phyloP scores from a whole-genome alignment of 2,113 vertebrate species.

The Urocolius indicus region DNA sequence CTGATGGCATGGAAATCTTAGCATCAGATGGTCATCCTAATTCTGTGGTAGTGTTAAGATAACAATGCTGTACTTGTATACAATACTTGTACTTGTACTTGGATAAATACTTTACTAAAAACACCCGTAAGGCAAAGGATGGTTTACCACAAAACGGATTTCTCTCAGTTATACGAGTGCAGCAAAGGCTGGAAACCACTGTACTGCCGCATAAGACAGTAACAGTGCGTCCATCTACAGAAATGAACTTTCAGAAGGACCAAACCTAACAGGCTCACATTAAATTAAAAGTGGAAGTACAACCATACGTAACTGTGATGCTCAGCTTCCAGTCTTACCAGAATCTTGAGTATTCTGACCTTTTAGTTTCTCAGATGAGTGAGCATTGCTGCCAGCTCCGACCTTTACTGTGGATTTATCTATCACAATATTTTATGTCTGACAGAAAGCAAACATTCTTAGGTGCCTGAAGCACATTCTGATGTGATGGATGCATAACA shows the following conservation, averaged over 20 bases:
- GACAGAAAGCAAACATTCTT: slow-evolving; percentile 39
- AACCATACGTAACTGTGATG: neutral
- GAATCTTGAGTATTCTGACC: slow-evolving; percentile 78
- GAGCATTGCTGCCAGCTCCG: slow-evolving; percentile 73
- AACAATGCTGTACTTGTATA: neutral
- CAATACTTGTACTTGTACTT: no score
- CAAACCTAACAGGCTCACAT: slow-evolving; percentile 3
- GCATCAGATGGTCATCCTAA: neutral
- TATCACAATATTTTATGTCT: slow-evolving; percentile 60
- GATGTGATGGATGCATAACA: neutral
- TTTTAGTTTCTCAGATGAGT: slow-evolving; percentile 85
- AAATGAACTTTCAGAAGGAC: slow-evolving; percentile 61
- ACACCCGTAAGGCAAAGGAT: neutral
- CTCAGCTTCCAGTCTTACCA: slow-evolving; percentile 7
- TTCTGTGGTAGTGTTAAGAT: neutral
- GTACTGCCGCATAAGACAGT: neutral
- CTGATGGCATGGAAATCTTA: slow-evolving; percentile 11
- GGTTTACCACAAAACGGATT: neutral
- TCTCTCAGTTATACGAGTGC: slow-evolving; percentile 18
- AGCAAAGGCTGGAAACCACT: neutral
- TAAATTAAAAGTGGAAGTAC: slow-evolving; percentile 38
- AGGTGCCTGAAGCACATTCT: slow-evolving; percentile 22
- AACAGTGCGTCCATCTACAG: neutral
- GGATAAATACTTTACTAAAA: neutral
- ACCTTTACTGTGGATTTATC: slow-evolving; percentile 84